phyloP scores from a whole-genome alignment of 2,797 vertebrate species.

The Crenichthys baileyi region DNA sequence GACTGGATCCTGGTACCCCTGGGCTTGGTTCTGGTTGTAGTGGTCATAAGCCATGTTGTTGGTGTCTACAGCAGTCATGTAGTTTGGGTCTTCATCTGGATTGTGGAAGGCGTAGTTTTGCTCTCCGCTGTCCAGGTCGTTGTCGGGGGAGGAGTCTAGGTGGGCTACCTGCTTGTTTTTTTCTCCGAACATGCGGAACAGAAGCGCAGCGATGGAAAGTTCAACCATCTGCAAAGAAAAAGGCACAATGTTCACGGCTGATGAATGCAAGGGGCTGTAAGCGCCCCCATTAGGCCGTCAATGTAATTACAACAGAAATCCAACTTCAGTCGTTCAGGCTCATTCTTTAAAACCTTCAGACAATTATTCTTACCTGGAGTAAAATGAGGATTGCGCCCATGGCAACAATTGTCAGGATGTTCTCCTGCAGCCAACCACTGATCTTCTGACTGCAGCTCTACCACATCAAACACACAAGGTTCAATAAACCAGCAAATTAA shows the following conservation, averaged over 20 bases:
- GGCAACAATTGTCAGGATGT: slow-evolving; percentile 52
- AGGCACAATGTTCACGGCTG: neutral
- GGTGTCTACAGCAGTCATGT: neutral
- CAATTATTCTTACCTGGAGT: slow-evolving; percentile 60
- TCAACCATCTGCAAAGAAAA: slow-evolving; percentile 55
- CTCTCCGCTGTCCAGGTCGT: neutral
- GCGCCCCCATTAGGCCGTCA: neutral
- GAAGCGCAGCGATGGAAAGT: slow-evolving; percentile 27
- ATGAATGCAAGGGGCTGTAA: neutral
- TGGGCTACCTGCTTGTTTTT: slow-evolving; percentile 15
- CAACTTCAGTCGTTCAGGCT: neutral
- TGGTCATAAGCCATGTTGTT: neutral
- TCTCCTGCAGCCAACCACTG: slow-evolving; percentile 61
- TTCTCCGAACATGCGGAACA: slow-evolving; percentile 31
- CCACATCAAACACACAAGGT: neutral
- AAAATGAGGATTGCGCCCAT: slow-evolving; percentile 61
- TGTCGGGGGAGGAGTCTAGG: neutral
- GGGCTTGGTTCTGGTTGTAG: neutral
- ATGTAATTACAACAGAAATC: neutral
- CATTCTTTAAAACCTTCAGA: neutral
- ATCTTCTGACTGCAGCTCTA: slow-evolving; percentile 63
- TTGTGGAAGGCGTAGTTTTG: slow-evolving; percentile 7
- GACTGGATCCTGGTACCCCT: neutral
- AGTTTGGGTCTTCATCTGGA: neutral
- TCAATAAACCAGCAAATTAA: neutral